Conservation (phyloP, 2,113 vertebrate genomes). For the Pelvicachromis taeniatus region DNA sequence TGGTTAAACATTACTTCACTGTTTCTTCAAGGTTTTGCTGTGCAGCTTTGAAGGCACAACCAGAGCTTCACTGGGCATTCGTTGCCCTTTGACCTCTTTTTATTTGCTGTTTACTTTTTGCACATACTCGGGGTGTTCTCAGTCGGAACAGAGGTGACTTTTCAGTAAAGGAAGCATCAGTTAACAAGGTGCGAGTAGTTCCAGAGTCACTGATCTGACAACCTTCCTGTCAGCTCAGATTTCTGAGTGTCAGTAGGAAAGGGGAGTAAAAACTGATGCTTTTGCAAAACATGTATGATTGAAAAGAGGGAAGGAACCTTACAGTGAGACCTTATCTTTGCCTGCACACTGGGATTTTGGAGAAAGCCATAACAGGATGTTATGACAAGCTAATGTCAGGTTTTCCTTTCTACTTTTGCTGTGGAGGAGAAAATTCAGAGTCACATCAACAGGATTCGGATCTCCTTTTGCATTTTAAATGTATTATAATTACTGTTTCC, state of each 20-base stretch:
- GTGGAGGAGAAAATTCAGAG: background rate
- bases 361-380: background rate
- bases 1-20: constrained; percentile 50
- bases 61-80: background rate
- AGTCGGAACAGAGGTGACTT: background rate
- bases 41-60: background rate
- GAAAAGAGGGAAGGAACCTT: background rate
- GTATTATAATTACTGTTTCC: background rate
- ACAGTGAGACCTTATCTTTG: background rate
- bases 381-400: background rate
- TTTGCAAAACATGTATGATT: background rate
- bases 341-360: background rate
- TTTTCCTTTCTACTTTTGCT: background rate
- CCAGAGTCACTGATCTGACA: background rate
- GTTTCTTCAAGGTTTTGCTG: background rate
- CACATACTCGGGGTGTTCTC: background rate
- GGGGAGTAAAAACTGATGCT: background rate
- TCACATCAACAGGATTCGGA: background rate
- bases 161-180: background rate
- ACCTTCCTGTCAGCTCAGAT: background rate
- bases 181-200: background rate
- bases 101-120: background rate
- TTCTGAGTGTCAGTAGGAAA: background rate
- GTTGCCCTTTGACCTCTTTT: background rate
- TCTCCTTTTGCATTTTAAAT: background rate